phyloP scores from a whole-genome alignment of 2,888 invertebrate species.

The Leptogaster cylindrica region DNA sequence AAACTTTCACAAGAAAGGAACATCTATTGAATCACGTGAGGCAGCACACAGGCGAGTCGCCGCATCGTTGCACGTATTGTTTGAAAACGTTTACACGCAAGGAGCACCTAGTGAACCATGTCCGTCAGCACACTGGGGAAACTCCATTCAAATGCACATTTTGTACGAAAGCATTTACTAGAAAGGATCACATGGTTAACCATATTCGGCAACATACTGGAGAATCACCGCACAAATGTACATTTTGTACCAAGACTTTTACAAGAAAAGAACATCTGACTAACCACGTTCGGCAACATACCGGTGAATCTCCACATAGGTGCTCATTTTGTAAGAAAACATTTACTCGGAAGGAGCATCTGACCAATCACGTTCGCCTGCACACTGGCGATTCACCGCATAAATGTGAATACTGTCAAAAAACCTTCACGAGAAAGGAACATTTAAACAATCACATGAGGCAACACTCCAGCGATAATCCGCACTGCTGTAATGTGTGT shows the following conservation, averaged over 20 bases:
- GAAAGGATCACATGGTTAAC: conserved; percentile 77
- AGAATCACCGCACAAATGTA: conserved; percentile 85
- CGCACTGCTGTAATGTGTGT: conserved; percentile 84
- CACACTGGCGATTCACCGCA: conserved; percentile 84
- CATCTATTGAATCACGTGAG: conserved; percentile 86
- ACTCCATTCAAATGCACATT: conserved; percentile 83
- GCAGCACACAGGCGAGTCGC: conserved; percentile 82
- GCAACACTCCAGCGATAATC: conserved; percentile 87
- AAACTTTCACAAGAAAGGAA: conserved; percentile 85
- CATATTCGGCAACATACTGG: conserved; percentile 83
- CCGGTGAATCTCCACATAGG: conserved; percentile 76
- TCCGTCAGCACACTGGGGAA: conserved; percentile 83
- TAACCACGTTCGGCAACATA: conserved; percentile 82
- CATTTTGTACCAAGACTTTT: conserved; percentile 81
- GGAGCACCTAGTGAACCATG: conserved; percentile 86
- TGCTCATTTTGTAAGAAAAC: conserved; percentile 62
- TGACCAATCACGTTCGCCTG: conserved; percentile 84
- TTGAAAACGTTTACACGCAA: conserved; percentile 88
- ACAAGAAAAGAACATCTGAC: conserved; percentile 85
- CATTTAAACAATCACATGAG: conserved; percentile 85
- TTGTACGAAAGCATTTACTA: conserved; percentile 84
- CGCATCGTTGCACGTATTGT: conserved; percentile 83
- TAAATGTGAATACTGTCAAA: conserved; percentile 83
- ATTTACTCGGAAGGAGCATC: conserved; percentile 85
- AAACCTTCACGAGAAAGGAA: conserved; percentile 85